Evolutionary conservation across 1,140 invertebrate genomes (phyloP), one percentile per base, ranked within the genome.

Genomic region (Bombus affinis): DNA sequence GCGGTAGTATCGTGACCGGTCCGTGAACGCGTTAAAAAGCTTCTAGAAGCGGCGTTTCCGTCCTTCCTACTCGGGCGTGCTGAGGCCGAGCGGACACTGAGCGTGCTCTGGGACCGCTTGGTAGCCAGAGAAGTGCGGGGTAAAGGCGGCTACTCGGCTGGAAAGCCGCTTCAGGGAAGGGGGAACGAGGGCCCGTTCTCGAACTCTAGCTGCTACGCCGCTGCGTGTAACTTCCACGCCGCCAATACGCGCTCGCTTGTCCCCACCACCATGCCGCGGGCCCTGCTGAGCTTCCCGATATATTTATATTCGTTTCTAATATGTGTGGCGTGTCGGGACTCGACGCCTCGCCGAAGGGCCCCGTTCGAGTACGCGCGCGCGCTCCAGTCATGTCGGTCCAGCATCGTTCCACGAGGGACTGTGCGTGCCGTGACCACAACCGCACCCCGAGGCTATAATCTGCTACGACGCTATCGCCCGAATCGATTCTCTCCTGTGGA

Each of bases 221-320:
- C 86, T 90, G 90, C 87, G 88, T 87, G 80, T 86, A 89, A 83
- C 87, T 85, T 78, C 85, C 79, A 74, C 75, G 89, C 88, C 83
- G 87, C 91, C 89, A 89, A 91, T 92, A 83, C 89, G 75, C 68
- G 81, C 73, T 59, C 83, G 85, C 65, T 74, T 66, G 15, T 42
- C 82, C 81, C 88, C 78, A 83, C 84, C 71, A 73, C 75, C 18
- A 9, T 9, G 6, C n/a, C 79, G 59, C 57, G 18, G 78, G n/a
- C 62, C 35, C 42, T 44, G 62, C 81, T 79, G 65, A 62, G 75
- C 85, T 82, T 82, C 81, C 85, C 92, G 91, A 94, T 93, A 94
- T 92, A 93, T 93, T 93, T 94, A 92, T 93, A 93, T 94, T 93
- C 91, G 91, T 90, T 91, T 92, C 93, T 93, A 93, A 93, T 93